Base-by-base conservation (phyloP, 1,140 invertebrate genomes). In the Cydia splendana region DNA sequence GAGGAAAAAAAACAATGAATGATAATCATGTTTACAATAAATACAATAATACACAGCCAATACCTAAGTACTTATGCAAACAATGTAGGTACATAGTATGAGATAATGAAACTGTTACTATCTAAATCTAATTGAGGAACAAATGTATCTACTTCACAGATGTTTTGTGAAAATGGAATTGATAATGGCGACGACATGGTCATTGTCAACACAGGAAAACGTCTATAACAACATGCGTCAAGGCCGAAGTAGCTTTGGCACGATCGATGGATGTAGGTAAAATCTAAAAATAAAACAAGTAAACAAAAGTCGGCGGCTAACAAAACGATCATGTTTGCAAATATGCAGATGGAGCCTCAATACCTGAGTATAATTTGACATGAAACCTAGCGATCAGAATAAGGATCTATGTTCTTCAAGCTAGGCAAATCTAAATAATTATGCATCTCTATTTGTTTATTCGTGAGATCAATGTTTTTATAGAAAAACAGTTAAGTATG, bases 111-210 rank as follows among this genome's bases (percentile, higher is more conserved):
- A 15, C 20, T 18, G 57, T 24, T 62, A 24, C 57, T 62, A 82
- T 51, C 75, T 78, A 82, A 82, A 84, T 82, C 81, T 84, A 85
- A 85, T 85, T 82, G 82, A 84, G 81, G 84, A 84, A 81, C 81
- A 79, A 76, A 76, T 75, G 42, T 77, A 67, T 65, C 65, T 75
- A 80, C 38, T 45, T 4, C 30, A 71, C 34, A 38, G 34, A 30
- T 69, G 28, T 38, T 65, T 69, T 18, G 67, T 30, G 67, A 18
- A n/a, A 24, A 71, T 71, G 67, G 67, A n/a, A 45, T 71, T 18
- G 30, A n/a, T 67, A 42, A 38, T 38, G 67, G 34, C 67, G n/a
- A 38, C 38, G 34, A 38, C 67, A 71, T 38, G 65, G 18, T 71
- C 18, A 71, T 38, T 42, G 34, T 71, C 67, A 71, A 71, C 67